A percentile compares a stretch with the other conserved stretches of the same genome.
Evolutionary conservation across 2,888 invertebrate genomes (phyloP).

Genomic region (Oscheius onirici): DNA sequence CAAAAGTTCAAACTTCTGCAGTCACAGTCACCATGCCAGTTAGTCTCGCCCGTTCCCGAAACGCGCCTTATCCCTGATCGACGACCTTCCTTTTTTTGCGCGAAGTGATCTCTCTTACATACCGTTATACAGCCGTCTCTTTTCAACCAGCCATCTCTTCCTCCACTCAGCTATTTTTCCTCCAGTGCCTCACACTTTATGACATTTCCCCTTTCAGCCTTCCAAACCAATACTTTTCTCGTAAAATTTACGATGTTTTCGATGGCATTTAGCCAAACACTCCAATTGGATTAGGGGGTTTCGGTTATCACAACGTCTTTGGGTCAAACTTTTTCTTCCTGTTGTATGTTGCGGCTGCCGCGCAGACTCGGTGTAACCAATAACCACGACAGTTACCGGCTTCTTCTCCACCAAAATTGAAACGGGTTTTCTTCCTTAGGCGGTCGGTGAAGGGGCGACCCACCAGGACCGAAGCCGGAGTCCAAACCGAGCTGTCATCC

Average conservation of each 20-base stretch:
- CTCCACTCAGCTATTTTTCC: not conserved
- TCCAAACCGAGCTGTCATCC: conserved; percentile 27
- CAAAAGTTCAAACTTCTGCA: no score
- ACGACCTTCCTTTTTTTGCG: conserved; percentile 20
- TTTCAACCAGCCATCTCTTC: not conserved
- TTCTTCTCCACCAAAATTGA: not conserved
- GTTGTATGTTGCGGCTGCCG: no score
- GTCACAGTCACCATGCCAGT: no score
- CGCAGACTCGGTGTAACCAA: no score
- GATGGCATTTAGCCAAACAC: no score
- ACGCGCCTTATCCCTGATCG: not conserved
- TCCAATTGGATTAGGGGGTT: no score
- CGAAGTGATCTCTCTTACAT: conserved; percentile 2
- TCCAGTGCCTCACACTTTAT: not conserved
- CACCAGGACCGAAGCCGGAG: conserved; percentile 7
- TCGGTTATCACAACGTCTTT: no score
- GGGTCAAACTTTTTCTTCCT: no score
- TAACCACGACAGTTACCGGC: not conserved
- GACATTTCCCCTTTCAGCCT: not conserved
- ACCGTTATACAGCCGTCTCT: not conserved
- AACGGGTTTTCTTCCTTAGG: conserved; percentile 14
- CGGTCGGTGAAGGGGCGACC: not conserved
- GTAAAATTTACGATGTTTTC: no score
- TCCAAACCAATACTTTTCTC: not conserved
- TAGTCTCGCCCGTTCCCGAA: no score